A percentile compares a stretch with the other conserved stretches of the same genome.
phyloP scores from a whole-genome alignment of 2,113 vertebrate genomes.

The Alces alces region DNA sequence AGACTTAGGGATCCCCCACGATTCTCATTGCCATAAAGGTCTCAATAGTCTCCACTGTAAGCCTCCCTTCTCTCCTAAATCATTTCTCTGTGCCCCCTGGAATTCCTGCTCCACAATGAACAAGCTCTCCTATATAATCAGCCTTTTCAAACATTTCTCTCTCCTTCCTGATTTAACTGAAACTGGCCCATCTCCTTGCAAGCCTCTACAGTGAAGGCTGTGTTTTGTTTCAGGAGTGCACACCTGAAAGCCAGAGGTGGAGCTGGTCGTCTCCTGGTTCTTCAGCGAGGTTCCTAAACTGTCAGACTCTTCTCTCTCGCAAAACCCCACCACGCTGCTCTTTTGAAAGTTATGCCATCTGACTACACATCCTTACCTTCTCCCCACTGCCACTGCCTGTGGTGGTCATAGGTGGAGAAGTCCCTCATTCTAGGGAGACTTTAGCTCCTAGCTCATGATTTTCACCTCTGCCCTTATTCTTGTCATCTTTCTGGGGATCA shows the following conservation, averaged over 20 bases:
- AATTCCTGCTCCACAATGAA: neutral
- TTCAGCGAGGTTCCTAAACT: neutral
- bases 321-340: neutral
- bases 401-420: neutral
- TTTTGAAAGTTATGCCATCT: neutral
- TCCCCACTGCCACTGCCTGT: neutral
- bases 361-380: too few species aligned
- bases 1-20: neutral
- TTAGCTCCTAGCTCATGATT: neutral
- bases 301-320: neutral
- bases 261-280: neutral
- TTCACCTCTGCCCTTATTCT: neutral
- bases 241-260: neutral
- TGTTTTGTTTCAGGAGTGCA: too few species aligned
- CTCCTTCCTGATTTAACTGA: neutral
- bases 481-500: neutral
- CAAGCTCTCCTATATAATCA: neutral
- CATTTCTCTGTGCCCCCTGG: neutral
- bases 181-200: neutral
- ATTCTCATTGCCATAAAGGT: neutral
- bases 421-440: neutral
- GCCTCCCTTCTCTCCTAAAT: neutral
- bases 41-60: accelerated
- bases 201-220: neutral
- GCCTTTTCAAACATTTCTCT: neutral